Conservation (phyloP, 2,113 vertebrate genomes). For the Chionomys nivalis region DNA sequence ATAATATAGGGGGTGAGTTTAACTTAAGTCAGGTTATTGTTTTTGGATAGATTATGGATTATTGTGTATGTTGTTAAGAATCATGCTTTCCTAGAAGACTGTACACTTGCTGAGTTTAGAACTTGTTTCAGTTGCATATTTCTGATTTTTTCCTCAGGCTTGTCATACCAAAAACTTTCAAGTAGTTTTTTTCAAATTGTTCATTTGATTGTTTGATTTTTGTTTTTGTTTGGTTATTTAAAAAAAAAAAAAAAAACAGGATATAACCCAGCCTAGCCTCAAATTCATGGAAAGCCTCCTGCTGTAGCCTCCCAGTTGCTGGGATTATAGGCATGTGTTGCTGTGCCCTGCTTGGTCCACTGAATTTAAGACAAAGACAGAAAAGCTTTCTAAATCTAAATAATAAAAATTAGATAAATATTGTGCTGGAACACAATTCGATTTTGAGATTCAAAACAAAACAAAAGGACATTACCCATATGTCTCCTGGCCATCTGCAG, state of each 20-base stretch:
- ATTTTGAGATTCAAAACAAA: neutral
- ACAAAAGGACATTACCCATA: neutral
- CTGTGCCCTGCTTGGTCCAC: neutral
- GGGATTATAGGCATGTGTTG: neutral
- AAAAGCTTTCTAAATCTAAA: neutral
- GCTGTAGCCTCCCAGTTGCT: neutral
- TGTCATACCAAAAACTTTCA: neutral
- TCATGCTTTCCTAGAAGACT: conserved; percentile 6
- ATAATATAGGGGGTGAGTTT: conserved; percentile 21
- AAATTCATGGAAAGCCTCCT: neutral
- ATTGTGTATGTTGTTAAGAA: neutral
- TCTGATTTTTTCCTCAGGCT: neutral
- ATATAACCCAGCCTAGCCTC: neutral
- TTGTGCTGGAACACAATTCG: neutral
- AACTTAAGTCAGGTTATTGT: conserved; percentile 22
- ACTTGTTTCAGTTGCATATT: conserved; percentile 12
- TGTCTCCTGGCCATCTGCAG: neutral
- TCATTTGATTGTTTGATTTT: neutral
- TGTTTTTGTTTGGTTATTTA: neutral
- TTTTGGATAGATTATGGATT: conserved; percentile 1
- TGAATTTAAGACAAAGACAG: neutral
- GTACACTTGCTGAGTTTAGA: neutral
- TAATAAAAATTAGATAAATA: neutral
- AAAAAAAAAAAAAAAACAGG: neutral
- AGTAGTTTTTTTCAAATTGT: neutral